Evolutionary conservation across 2,797 vertebrate species (phyloP), one percentile per base, ranked within the genome.

Genomic region (Galago senegalensis): DNA sequence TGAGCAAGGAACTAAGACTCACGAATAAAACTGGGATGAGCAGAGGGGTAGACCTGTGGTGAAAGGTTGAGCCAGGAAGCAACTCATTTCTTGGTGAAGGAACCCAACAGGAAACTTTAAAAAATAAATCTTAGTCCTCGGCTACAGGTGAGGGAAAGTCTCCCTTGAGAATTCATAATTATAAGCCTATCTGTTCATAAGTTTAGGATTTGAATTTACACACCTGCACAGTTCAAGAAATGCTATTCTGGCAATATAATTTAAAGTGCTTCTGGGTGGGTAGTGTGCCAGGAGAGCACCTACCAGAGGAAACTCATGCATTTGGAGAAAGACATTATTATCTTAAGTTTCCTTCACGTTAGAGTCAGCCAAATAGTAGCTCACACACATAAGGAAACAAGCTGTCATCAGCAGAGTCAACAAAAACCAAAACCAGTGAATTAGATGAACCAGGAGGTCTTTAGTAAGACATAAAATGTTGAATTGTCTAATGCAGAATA

Each of bases 1-100:
- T 60, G 69, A n/a, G 17, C 67, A 82, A 43, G 65, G 60, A 92
- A 49, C 60, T 88, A 81, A 93, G 21, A 89, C 25, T 79, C 46
- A 75, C 4, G 8, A 16, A 31, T 61, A 92, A 77, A 40, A 63
- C 8, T 46, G 17, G 6, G 23, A 61, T 61, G 58, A 17, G n/a
- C 5, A 40, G 9, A 83, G 61, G 25, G 23, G 37, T 76, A 49
- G 75, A 20, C 43, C 7, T 2, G 10, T 65, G 81, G 23, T 72
- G 70, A 90, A 82, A 67, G 9, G 17, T 21, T 37, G 56, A 89
- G 9, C 25, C 73, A 31, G 56, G 31, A 17, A n/a, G 40, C 82
- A 13, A 49, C 69, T 3, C 7, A 3, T 29, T 69, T 89, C 25
- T 73, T 27, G 4, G 69, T 43, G 27, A 93, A 91, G 34, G 34